Evolutionary conservation across 30 jellyfish, hydroid and myxozoan genomes (phyloP).

Genomic region (Aurelia sp.): DNA sequence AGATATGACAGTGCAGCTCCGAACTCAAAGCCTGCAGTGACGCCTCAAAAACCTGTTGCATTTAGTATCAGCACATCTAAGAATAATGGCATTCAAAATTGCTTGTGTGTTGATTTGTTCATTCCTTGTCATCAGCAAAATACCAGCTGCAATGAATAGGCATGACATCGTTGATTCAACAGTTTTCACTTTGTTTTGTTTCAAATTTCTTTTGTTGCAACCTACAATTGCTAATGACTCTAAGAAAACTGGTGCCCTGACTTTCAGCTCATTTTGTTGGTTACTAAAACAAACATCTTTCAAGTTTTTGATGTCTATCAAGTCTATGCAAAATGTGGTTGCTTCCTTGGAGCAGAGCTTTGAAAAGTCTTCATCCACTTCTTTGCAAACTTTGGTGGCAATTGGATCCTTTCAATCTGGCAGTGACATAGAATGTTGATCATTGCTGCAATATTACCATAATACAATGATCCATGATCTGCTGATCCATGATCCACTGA

Average conservation of each 20-base stretch:
- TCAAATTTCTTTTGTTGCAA: not conserved
- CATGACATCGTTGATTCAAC: not conserved
- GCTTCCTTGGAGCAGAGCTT: slow-evolving; percentile 1
- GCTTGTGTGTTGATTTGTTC: not conserved
- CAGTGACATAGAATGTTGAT: no score
- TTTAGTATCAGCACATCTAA: slow-evolving; percentile 1
- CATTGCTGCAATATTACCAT: no score
- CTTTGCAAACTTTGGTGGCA: not conserved
- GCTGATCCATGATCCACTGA: no score
- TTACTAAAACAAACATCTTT: not conserved
- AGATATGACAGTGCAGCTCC: no score
- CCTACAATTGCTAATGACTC: not conserved
- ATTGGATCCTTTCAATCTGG: no score
- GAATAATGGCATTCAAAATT: not conserved
- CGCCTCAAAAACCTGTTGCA: no score
- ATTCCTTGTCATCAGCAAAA: not conserved
- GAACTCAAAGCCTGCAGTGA: no score
- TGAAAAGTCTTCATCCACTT: not conserved
- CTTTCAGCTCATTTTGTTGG: slow-evolving; percentile 2
- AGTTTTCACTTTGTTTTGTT: not conserved
- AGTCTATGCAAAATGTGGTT: not conserved
- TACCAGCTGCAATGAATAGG: not conserved
- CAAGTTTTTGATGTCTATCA: not conserved
- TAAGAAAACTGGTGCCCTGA: not conserved
- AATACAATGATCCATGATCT: no score